Evolutionary conservation across 2,888 invertebrate species (phyloP).

Genomic region (Peribatodes rhomboidaria): DNA sequence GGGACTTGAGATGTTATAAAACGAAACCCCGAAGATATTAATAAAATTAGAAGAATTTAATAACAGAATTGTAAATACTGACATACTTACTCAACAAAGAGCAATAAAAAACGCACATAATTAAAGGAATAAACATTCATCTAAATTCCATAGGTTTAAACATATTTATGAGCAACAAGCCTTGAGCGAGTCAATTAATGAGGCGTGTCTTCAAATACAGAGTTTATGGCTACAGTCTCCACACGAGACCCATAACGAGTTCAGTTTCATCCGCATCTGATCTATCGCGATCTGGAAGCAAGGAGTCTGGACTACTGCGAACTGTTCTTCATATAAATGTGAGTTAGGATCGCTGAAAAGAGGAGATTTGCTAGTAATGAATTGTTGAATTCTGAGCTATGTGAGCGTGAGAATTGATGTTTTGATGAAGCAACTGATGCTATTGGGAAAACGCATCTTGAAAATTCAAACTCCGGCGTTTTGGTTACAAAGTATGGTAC

Average conservation of each 20-base stretch:
- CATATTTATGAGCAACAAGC: constrained; percentile 7
- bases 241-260: constrained; percentile 12
- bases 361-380: constrained; percentile 13
- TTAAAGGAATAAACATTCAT: not conserved
- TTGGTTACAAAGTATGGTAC: too few relatives aligned
- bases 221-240: constrained; percentile 19
- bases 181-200: constrained; percentile 18
- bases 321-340: constrained; percentile 31
- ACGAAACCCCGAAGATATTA: too few relatives aligned
- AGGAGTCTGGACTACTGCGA: constrained; percentile 32
- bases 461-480: too few relatives aligned
- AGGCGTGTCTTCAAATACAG: constrained; percentile 12
- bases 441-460: not conserved
- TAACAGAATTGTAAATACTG: too few relatives aligned
- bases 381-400: too few relatives aligned
- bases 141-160: constrained; percentile 1
- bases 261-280: constrained; percentile 34
- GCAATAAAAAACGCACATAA: not conserved
- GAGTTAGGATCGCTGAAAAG: constrained; percentile 8
- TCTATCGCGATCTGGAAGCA: constrained; percentile 35
- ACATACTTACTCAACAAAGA: not conserved
- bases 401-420: too few relatives aligned
- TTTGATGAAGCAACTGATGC: not conserved
- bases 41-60: too few relatives aligned
- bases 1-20: not conserved